Conservation (phyloP, 2,113 vertebrate species). For the Charina bottae region DNA sequence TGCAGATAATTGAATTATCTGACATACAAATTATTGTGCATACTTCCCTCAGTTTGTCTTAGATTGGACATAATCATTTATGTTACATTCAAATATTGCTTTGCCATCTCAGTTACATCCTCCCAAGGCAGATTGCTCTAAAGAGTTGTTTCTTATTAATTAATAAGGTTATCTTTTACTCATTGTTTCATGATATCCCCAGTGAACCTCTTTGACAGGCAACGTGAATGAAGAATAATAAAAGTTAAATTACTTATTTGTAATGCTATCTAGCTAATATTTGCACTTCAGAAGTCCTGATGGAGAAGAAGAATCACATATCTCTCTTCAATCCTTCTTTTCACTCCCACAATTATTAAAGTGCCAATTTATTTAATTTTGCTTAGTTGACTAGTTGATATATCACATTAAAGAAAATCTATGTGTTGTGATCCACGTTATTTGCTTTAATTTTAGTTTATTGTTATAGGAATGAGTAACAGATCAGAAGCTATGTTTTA, state of each 20-base stretch:
- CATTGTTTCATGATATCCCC: not conserved
- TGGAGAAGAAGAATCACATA: not conserved
- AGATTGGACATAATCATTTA: not conserved
- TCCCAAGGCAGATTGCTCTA: not conserved
- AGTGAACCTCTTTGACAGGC: conserved; percentile 4
- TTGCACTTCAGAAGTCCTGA: not conserved
- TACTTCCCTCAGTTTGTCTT: not conserved
- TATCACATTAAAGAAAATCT: not conserved
- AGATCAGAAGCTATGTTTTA: not conserved
- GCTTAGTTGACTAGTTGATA: not conserved
- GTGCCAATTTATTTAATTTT: not conserved
- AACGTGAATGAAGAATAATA: conserved; percentile 25
- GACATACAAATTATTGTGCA: conserved; percentile 13
- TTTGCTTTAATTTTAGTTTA: not conserved
- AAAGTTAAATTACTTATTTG: conserved; percentile 9
- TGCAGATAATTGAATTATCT: conserved; percentile 33
- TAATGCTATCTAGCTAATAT: not conserved
- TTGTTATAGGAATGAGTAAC: not conserved
- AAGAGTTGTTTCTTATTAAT: not conserved
- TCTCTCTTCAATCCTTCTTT: not conserved
- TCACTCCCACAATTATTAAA: conserved; percentile 1
- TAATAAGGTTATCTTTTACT: not conserved
- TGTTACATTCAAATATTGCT: not conserved
- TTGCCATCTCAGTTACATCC: conserved; percentile 14
- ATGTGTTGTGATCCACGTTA: not conserved